Base-by-base conservation (phyloP, 2,113 vertebrate genomes). In the Fulica atra region DNA sequence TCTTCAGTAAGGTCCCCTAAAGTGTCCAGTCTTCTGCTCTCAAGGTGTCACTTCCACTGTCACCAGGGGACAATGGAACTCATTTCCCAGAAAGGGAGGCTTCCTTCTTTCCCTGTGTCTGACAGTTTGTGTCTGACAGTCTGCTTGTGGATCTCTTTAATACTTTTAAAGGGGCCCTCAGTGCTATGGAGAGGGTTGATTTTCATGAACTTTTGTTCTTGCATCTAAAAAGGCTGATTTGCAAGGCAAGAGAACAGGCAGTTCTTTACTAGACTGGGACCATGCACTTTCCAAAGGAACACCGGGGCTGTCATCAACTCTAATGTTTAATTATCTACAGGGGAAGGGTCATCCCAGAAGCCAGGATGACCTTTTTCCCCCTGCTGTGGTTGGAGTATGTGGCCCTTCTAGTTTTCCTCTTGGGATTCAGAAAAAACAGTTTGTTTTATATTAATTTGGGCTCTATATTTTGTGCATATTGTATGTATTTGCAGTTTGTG, bases 401-500 rank as follows among this genome's bases (percentile, higher is more conserved):
- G 64, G 65, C 56, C 46, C 20, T 94, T 88, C 48, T 54, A 60
- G 60, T 86, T 54, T 92, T 29, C 24, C 86, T 65, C 65, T 81
- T 76, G 93, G 73, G 42, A 64, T 95, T 93, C 70, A 72, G 73
- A 68, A 86, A 86, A 84, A 33, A 14, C 3, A 8, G 31, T 60
- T 84, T 18, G 8, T 89, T 95, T 84, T 59, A 31, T 91, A 44
- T 93, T 95, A 79, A 92, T 89, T 81, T 86, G 26, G 6, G 26
- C 46, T 89, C 59, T 76, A 26, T 74, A 13, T 95, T 92, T 86
- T 89, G 38, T 93, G 64, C 78, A 35, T 53, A n/a, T 88, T 80
- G 51, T 86, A 69, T 91, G 26, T 90, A 26, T 95, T 96, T 97
- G 51, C 96, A 99, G 99, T 96, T 98, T 77, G 97, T 92, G 84